phyloP scores from a whole-genome alignment of 1,140 invertebrate genomes.

The Amyelois transitella region DNA sequence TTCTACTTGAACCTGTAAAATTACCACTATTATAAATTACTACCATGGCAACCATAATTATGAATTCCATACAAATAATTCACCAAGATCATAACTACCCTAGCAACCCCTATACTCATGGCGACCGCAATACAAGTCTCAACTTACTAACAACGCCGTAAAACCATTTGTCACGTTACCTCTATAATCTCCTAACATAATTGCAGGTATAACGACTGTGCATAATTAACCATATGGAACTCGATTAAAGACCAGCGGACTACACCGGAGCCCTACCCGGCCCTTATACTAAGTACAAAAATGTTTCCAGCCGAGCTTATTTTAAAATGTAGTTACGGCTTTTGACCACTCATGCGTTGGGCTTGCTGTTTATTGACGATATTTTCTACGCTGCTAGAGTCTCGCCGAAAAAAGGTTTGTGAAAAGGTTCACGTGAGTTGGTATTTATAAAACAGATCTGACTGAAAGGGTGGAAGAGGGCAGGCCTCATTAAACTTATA shows the following conservation, averaged over 20 bases:
- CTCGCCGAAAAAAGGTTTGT: too few species aligned
- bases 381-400: background rate
- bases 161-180: background rate
- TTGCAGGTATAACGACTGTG: constrained; percentile 28
- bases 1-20: too few species aligned
- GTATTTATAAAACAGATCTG: too few species aligned
- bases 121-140: background rate
- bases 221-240: constrained; percentile 54
- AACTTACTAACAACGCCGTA: background rate
- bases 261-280: background rate
- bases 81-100: too few species aligned
- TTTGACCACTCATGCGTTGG: constrained; percentile 8
- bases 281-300: constrained; percentile 7
- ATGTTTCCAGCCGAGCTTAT: constrained; percentile 3
- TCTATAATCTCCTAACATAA: background rate
- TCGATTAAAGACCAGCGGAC: constrained; percentile 32
- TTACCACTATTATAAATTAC: too few species aligned
- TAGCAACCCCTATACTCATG: too few species aligned
- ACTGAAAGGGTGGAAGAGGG: too few species aligned
- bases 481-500: too few species aligned
- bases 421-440: too few species aligned
- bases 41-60: too few species aligned
- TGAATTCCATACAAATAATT: too few species aligned
- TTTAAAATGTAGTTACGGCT: constrained; percentile 1
- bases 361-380: background rate